A percentile compares a stretch with the other conserved stretches of the same genome.
Evolutionary conservation across 2,113 vertebrate genomes (phyloP).

Genomic region (Pteronura brasiliensis): DNA sequence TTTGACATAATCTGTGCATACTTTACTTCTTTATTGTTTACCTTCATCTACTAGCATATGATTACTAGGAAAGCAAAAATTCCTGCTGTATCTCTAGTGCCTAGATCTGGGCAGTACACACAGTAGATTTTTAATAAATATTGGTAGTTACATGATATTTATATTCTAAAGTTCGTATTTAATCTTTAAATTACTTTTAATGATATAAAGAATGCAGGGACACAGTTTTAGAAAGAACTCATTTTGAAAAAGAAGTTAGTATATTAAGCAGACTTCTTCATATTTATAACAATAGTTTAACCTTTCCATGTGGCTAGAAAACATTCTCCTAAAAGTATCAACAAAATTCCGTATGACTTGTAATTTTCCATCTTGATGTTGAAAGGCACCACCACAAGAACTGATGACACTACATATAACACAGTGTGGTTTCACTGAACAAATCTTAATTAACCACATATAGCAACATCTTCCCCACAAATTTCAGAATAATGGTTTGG

Average conservation of each 20-base stretch:
- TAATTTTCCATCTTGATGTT: not conserved
- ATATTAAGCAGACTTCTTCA: not conserved
- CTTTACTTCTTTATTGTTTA: not conserved
- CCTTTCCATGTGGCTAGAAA: not conserved
- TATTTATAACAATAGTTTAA: not conserved
- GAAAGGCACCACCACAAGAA: not conserved
- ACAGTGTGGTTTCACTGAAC: not conserved
- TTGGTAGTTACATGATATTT: not conserved
- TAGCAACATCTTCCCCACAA: not conserved
- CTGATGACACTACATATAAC: not conserved
- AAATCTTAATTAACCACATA: not conserved
- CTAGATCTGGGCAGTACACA: not conserved
- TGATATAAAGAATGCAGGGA: not conserved
- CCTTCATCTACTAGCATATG: not conserved
- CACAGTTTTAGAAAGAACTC: not conserved
- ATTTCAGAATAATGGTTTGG: not conserved
- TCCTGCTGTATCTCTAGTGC: not conserved
- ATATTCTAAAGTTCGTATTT: not conserved
- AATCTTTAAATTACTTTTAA: not conserved
- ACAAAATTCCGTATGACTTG: not conserved
- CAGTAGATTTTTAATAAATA: not conserved
- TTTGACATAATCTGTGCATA: not conserved
- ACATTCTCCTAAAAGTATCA: not conserved
- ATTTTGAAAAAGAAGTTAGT: slow-evolving; percentile 28
- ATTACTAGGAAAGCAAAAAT: not conserved